phyloP scores from a whole-genome alignment of 37 sponge, comb jelly and placozoan genomes.

The Halisarca cf. caerulea region DNA sequence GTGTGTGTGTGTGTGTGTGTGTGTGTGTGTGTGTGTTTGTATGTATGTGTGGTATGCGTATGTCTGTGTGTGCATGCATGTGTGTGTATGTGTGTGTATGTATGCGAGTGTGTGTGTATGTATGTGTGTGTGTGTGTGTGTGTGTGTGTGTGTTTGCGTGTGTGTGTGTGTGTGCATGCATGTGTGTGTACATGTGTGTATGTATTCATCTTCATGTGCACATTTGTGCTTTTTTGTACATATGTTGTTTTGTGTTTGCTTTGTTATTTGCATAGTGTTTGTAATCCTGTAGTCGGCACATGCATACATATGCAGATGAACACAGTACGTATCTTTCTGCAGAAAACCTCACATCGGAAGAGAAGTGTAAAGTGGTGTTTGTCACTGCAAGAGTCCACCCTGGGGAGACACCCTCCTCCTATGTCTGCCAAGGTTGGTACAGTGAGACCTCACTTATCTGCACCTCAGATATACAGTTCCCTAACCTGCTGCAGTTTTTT shows the following conservation, averaged over 20 bases:
- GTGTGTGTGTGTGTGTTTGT: no score
- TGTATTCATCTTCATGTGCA: constrained; percentile 1
- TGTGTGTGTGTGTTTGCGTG: not conserved
- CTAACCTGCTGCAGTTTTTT: no score
- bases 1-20: no score
- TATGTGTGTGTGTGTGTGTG: not conserved
- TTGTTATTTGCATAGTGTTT: constrained; percentile 17
- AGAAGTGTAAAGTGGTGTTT: constrained; percentile 71
- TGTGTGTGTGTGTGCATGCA: constrained; percentile 13
- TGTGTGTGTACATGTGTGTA: not conserved
- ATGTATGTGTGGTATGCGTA: no score
- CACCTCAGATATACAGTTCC: no score
- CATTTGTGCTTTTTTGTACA: not conserved
- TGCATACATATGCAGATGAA: no score
- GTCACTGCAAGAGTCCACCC: constrained; percentile 97
- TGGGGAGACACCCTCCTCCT: constrained; percentile 96
- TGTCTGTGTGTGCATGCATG: no score
- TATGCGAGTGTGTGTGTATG: not conserved
- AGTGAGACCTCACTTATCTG: no score
- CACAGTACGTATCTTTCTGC: no score
- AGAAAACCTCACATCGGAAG: not conserved
- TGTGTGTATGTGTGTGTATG: constrained; percentile 2
- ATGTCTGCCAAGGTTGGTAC: constrained; percentile 90
- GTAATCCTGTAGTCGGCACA: no score
- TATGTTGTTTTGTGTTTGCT: not conserved